Evolutionary conservation across 2,113 vertebrate species (phyloP).

Genomic region (Myxocyprinus asiaticus): DNA sequence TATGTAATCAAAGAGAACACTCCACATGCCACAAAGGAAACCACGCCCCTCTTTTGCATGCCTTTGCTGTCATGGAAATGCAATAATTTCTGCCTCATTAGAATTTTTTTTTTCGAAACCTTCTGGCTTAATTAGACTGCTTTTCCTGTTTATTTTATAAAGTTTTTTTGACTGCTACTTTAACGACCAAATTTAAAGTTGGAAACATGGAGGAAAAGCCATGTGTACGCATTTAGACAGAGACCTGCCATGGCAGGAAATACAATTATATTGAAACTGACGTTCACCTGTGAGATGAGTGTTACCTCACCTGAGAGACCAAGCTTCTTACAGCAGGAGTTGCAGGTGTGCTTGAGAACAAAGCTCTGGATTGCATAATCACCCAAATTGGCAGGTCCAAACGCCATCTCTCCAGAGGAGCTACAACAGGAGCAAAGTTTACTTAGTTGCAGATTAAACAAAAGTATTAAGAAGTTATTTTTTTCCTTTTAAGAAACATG

Average conservation of each 20-base stretch:
- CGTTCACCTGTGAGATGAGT: background rate
- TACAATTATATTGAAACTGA: background rate
- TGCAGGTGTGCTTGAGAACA: constrained; percentile 89
- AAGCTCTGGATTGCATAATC: constrained; percentile 86
- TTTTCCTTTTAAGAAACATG: background rate
- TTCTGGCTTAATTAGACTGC: constrained; percentile 71
- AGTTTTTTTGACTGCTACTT: constrained; percentile 42
- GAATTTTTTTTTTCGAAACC: constrained; percentile 26
- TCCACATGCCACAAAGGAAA: constrained; percentile 72
- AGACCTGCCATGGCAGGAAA: background rate
- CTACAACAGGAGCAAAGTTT: constrained; percentile 31
- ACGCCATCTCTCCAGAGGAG: constrained; percentile 78
- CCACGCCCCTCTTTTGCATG: constrained; percentile 68
- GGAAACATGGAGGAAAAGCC: constrained; percentile 5
- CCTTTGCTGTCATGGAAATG: constrained; percentile 74
- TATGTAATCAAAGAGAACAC: constrained; percentile 80
- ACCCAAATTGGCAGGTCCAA: constrained; percentile 92
- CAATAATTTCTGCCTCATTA: constrained; percentile 59
- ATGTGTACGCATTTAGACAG: background rate
- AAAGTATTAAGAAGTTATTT: background rate
- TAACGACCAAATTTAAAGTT: constrained; percentile 1
- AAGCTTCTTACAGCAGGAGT: constrained; percentile 84
- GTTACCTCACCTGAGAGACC: constrained; percentile 82
- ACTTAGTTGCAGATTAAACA: background rate
- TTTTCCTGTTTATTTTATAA: constrained; percentile 58